Evolutionary conservation across 2,797 vertebrate species (phyloP), one percentile per base, ranked within the genome.

Genomic region (Helicolenus hilgendorfi): DNA sequence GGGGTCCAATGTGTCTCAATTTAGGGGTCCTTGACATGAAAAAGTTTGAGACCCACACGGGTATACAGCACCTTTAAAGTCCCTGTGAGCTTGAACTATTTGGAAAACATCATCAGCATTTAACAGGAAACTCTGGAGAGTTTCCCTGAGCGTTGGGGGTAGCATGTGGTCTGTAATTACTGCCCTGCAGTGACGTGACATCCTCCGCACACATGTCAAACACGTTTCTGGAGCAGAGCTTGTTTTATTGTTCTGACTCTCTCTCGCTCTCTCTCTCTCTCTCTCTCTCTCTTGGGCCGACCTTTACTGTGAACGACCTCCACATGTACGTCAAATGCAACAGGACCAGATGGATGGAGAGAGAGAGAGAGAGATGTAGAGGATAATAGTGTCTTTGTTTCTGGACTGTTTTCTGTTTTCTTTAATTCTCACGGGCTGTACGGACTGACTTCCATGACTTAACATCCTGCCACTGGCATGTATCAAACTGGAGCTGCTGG

Each of bases 351-450:
- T 5, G 14, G 74, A 62, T 1, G 26, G 60, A 69, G 22, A 67
- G 38, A 45, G 29, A 36, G 36, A 55, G 45, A 49, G 31, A 58
- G 55, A 67, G 72, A 53, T 27, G 22, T 31, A 67, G 75, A 67
- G 41, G 31, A 94, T 58, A 95, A 91, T 58, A 59, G 75, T 10
- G 45, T 76, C 81, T 92, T 96, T 94, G 92, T 92, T 93, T 71
- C 68, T 22, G 7, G 24, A 5, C 62, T 81, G 70, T 73, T 85
- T 89, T 81, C 73, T 56, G 13, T 55, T 69, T 41, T n/a, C 9
- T 70, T 63, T 58, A 33, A 20, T 14, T 31, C 31, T 41, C 8
- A 10, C 5, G 1, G 68, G 53, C 62, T 69, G 45, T 5, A 36
- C 83, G 14, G 64, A 56, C 60, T 38, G 62, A 71, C 67, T 45